Conservation (phyloP, 2,113 vertebrate genomes). For the Triplophysa rosa region DNA sequence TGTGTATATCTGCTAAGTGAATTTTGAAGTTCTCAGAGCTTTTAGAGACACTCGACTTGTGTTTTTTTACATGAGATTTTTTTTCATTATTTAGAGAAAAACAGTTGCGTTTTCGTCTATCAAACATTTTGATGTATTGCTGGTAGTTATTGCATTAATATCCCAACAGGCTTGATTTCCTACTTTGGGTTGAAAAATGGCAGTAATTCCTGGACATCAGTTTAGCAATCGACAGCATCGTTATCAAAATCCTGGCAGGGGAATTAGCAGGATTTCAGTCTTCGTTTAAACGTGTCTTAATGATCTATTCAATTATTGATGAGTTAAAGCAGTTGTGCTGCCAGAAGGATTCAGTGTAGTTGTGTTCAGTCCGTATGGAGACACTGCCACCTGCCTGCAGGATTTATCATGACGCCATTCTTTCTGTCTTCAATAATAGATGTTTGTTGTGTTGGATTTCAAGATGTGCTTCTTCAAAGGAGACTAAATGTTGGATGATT, state of each 20-base stretch:
- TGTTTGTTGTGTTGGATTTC: not conserved
- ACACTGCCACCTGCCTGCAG: slow-evolving; percentile 14
- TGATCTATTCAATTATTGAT: slow-evolving; percentile 13
- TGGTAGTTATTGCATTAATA: slow-evolving; percentile 18
- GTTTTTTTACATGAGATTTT: too few species aligned
- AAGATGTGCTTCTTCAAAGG: not conserved
- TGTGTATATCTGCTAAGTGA: too few species aligned
- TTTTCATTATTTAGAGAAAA: not conserved
- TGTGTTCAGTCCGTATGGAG: not conserved
- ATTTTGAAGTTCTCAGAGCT: too few species aligned
- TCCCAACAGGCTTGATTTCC: slow-evolving; percentile 20
- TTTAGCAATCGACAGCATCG: not conserved
- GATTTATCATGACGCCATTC: not conserved
- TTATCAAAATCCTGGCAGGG: not conserved
- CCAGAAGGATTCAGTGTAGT: not conserved
- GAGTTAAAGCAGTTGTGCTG: not conserved
- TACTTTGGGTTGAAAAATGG: not conserved
- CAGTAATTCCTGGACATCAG: slow-evolving; percentile 1
- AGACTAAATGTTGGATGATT: not conserved
- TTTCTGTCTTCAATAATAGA: not conserved
- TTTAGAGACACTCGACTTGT: too few species aligned
- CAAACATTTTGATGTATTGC: not conserved
- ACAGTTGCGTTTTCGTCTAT: not conserved
- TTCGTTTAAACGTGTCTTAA: slow-evolving; percentile 16
- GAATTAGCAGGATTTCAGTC: not conserved